Base-by-base conservation (phyloP, 2,888 invertebrate species). In the Dryadula phaetusa region DNA sequence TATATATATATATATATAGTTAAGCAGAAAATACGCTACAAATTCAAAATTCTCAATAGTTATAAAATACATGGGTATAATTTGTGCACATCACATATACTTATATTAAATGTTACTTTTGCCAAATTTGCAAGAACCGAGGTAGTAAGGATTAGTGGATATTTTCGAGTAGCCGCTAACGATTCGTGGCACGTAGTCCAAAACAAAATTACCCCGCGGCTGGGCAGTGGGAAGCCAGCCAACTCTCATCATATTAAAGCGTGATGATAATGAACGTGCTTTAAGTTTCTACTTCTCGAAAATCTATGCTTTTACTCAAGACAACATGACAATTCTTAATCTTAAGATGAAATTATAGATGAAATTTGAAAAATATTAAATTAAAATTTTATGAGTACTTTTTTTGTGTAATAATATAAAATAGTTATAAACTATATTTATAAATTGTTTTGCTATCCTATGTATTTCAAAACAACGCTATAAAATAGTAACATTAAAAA, bases 221-320 rank as follows among this genome's bases (percentile, higher is more conserved):
- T 80, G 80, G 79, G 80, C 80, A 79, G 77, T 79, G 84, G 87
- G 86, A 86, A 81, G 81, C 75, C 80, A 84, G 90, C 91, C 90
- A 91, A 89, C 85, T 86, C 83, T 82, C 86, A 85, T 90, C 88
- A 88, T 88, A 88, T 88, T 86, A 88, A 82, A 81, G 79, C 82
- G 82, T 81, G 81, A 85, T 86, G 82, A 87, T 90, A 88, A 90
- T 88, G 84, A 90, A 86, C 80, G 79, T 79, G 73, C 72, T 79
- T 75, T 80, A 80, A 80, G 79, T 82, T 83, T 78, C 78, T 74
- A 78, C 80, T 80, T 82, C 81, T 76, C 64, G 73, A 70, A 76
- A 78, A 63, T 68, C 63, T 58, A 74, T 73, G 70, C 64, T 62
- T 62, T 56, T 69, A 66, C 77, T 54, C 47, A 52, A 46, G 52